A percentile compares a stretch with the other conserved stretches of the same genome.
Evolutionary conservation across 2,113 vertebrate genomes (phyloP).

Genomic region (Aspidoscelis tigris): DNA sequence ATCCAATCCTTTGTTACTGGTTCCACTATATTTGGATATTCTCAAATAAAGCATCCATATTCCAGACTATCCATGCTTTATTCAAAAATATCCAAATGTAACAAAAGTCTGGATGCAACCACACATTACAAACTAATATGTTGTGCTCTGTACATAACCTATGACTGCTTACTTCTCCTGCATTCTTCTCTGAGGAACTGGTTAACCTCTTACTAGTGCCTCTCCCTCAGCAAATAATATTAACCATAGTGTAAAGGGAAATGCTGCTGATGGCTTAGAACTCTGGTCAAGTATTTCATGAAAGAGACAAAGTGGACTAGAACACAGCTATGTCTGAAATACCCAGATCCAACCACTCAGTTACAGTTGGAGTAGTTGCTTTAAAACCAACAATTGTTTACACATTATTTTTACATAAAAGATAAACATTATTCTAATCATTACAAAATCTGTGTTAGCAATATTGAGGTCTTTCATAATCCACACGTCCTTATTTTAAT

Average conservation of each 20-base stretch:
- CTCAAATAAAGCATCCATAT: no score
- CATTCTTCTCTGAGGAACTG: conserved; percentile 72
- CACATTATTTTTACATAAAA: conserved; percentile 44
- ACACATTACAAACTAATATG: conserved; percentile 12
- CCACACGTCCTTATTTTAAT: conserved; percentile 62
- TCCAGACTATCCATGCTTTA: no score
- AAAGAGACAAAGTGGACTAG: conserved; percentile 58
- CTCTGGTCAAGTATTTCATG: conserved; percentile 64
- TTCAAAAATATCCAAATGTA: no score
- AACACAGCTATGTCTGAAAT: conserved; percentile 54
- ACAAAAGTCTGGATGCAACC: no score
- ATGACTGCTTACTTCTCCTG: conserved; percentile 60
- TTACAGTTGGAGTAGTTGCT: conserved; percentile 51
- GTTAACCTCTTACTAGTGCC: conserved; percentile 75
- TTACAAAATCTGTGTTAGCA: conserved; percentile 64
- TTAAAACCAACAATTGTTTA: conserved; percentile 42
- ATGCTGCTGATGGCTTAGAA: conserved; percentile 69
- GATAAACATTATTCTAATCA: conserved; percentile 55
- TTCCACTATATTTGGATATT: no score
- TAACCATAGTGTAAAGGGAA: conserved; percentile 66
- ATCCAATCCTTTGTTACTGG: no score
- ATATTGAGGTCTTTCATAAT: conserved; percentile 43
- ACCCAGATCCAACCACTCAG: conserved; percentile 50
- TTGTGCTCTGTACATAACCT: conserved; percentile 55
- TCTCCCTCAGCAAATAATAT: conserved; percentile 74